phyloP scores from a whole-genome alignment of 1,140 invertebrate species.

The Drosophila sp. region DNA sequence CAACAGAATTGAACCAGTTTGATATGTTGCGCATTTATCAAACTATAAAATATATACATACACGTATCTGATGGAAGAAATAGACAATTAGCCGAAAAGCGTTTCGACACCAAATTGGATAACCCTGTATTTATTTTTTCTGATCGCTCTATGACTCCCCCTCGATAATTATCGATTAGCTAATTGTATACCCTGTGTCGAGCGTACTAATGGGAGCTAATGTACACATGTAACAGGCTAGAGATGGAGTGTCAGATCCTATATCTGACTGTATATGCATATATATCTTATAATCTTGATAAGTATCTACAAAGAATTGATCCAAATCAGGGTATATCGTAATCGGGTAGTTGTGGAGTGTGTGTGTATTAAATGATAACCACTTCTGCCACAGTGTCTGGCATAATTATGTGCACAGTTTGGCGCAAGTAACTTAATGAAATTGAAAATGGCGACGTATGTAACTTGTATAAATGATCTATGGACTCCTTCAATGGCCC shows the following conservation, averaged over 20 bases:
- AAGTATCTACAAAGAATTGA: no score
- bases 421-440: slow-evolving; percentile 13
- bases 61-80: background rate
- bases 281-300: no score
- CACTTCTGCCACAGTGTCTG: slow-evolving; percentile 63
- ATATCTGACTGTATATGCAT: no score
- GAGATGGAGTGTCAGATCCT: no score
- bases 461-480: slow-evolving; percentile 4
- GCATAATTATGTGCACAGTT: slow-evolving; percentile 62
- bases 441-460: background rate
- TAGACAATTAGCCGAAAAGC: slow-evolving; percentile 23
- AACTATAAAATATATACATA: background rate
- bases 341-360: no score
- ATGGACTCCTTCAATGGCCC: slow-evolving; percentile 32
- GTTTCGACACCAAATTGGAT: slow-evolving; percentile 15
- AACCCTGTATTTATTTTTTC: slow-evolving; percentile 38
- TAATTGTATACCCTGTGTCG: background rate
- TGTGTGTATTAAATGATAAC: no score
- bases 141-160: slow-evolving; percentile 28
- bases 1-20: slow-evolving; percentile 80
- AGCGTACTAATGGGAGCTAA: no score
- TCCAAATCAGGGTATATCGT: no score
- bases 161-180: slow-evolving; percentile 35
- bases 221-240: background rate
- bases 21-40: slow-evolving; percentile 78